Conservation (phyloP, 2,888 invertebrate genomes). For the Andrena hattorfiana region DNA sequence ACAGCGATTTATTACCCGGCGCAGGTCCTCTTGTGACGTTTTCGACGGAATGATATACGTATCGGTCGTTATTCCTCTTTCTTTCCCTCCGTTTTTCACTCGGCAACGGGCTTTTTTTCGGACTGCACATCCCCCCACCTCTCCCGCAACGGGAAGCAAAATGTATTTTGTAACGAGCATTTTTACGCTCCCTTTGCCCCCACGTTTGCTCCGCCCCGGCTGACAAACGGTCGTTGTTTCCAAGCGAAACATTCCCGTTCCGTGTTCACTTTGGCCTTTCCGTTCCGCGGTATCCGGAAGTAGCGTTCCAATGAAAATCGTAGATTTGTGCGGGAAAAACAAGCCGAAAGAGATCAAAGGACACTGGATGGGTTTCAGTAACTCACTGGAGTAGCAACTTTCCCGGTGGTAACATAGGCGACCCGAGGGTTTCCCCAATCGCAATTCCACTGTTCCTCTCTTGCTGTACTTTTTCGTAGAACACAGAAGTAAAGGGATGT, state of each 20-base stretch:
- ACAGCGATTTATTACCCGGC: slow-evolving; percentile 35
- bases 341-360: slow-evolving; percentile 12
- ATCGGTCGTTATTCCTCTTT: not conserved
- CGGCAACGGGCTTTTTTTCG: not conserved
- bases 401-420: not conserved
- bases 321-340: not conserved
- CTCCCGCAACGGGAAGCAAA: not conserved
- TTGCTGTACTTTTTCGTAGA: not conserved
- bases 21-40: not conserved
- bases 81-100: not conserved
- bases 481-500: not conserved
- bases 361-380: not conserved
- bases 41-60: slow-evolving; percentile 16
- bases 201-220: not conserved
- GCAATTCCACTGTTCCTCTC: not conserved
- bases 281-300: not conserved
- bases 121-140: not conserved
- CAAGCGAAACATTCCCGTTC: not conserved
- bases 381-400: not conserved
- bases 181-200: not conserved
- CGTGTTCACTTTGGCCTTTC: not conserved
- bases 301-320: not conserved
- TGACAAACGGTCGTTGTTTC: slow-evolving; percentile 12
- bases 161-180: slow-evolving; percentile 1
- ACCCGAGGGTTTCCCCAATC: not conserved